Evolutionary conservation across 2,888 invertebrate species (phyloP).

Genomic region (Eupithecia centaureata): DNA sequence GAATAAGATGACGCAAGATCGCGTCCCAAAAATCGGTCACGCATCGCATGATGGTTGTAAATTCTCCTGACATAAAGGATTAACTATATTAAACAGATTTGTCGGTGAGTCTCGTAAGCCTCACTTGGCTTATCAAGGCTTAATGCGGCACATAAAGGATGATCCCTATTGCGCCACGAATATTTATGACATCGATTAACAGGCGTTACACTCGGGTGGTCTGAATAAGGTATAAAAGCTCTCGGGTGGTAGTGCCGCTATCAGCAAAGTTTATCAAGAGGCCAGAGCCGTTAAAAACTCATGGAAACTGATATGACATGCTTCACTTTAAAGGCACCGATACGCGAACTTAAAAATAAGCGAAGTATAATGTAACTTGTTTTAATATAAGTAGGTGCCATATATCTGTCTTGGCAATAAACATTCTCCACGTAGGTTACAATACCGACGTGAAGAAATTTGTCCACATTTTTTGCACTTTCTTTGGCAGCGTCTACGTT

Average conservation of each 20-base stretch:
- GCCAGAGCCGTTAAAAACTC: slow-evolving; percentile 62
- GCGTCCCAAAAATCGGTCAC: slow-evolving; percentile 33
- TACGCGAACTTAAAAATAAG: slow-evolving; percentile 40
- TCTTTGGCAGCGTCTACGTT: slow-evolving; percentile 55
- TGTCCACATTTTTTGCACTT: slow-evolving; percentile 51
- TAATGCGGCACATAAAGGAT: slow-evolving; percentile 59
- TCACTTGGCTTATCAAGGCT: slow-evolving; percentile 66
- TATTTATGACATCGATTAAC: slow-evolving; percentile 72
- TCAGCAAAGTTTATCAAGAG: slow-evolving; percentile 69
- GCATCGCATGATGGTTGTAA: slow-evolving; percentile 25
- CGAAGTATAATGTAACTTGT: slow-evolving; percentile 46
- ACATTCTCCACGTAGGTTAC: slow-evolving; percentile 44
- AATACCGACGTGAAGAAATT: slow-evolving; percentile 50
- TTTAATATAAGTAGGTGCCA: slow-evolving; percentile 24
- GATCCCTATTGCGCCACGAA: slow-evolving; percentile 73
- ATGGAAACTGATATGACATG: slow-evolving; percentile 61
- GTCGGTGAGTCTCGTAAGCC: slow-evolving; percentile 52
- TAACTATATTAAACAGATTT: slow-evolving; percentile 59
- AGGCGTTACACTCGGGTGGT: slow-evolving; percentile 70
- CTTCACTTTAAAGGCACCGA: slow-evolving; percentile 50
- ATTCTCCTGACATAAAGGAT: slow-evolving; percentile 49
- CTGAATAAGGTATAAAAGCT: slow-evolving; percentile 47
- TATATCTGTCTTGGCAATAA: slow-evolving; percentile 63
- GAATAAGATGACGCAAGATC: slow-evolving; percentile 32
- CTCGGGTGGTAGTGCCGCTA: slow-evolving; percentile 58